Evolutionary conservation across 2,113 vertebrate species (phyloP), one percentile per base, ranked within the genome.

Genomic region (Sula dactylatra): DNA sequence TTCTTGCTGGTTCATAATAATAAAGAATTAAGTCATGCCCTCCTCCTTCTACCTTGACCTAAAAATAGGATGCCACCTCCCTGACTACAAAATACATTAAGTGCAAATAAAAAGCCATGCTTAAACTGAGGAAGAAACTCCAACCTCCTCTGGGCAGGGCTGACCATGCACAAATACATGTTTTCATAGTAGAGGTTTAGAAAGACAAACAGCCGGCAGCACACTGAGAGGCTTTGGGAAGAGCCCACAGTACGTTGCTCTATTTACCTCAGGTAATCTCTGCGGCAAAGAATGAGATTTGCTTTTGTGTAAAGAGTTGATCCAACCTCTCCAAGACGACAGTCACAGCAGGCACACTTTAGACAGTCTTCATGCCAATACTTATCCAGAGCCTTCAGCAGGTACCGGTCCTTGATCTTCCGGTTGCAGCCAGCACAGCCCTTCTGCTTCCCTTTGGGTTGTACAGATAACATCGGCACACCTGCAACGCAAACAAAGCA

Each of bases 281-380:
- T 98, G 96, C 99, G 99, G 98, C 99, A 99, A 94, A 99, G 99
- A 98, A 99, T 99, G 98, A 99, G 99, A 98, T 99, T 99, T 97
- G 99, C 99, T 99, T 99, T 99, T 95, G 99, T 99, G 98, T 99
- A 99, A 97, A 99, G 99, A 97, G 99, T 99, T 97, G 99, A 99
- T 98, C 99, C 99, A 98, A 99, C 99, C 98, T 99, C 99, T 94
- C 99, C 99, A 97, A 99, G 98, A 97, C 99, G 99, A 97, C 99
- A 99, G 98, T 99, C 99, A 12, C 99, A 99, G 98, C 99, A 99
- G 98, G 99, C 99, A 88, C 99, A 99, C 98, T 99, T 99, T 95
- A 99, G 99, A 89, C 99, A 99, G 98, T 99, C 99, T 97, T 99
- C 99, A 91, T 99, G 99, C 99, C 99, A 99, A 97, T 99, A 99